Evolutionary conservation across 1,140 invertebrate genomes (phyloP), one percentile per base, ranked within the genome.

Genomic region (Heliconius hewitsoni): DNA sequence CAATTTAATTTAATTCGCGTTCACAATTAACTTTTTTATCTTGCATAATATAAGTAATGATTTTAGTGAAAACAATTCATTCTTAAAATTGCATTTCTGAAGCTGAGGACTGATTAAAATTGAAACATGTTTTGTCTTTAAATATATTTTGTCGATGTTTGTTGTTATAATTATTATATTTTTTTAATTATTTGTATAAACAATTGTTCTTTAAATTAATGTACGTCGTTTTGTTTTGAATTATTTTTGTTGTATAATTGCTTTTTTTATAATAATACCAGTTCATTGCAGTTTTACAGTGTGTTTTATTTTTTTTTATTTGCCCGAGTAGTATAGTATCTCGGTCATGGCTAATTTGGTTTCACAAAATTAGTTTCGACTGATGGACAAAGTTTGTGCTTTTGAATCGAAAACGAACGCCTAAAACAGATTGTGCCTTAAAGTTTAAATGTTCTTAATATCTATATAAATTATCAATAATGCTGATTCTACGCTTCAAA

Each of bases 181-280:
- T 95, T 93, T 94, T 95, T 95, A 94, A 95, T 95, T 95, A 95
- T 96, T 95, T 95, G 95, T 95, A 95, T 95, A 96, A 95, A 95
- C 95, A 94, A 95, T 95, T 96, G 95, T 96, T 96, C 95, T 96
- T 94, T 96, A 96, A 96, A 96, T 95, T 96, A 96, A 95, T 96
- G 95, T 96, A 96, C 95, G 95, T 96, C 95, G 95, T 96, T 96
- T 96, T 96, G 95, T 96, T 96, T 95, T 96, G 91, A 95, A 94
- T 96, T 96, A 95, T 96, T 95, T 95, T 96, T 95, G 95, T 96
- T 96, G 95, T 96, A 95, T 95, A 96, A 95, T 96, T 96, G 95
- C 95, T 96, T 96, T 95, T 82, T 95, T 96, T 96, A 95, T 95
- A 96, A 96, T 96, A 96, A 96, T 96, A 96, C 95, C 95, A 96